Percentiles rank a stretch among this genome's conserved stretches.
Evolutionary conservation across 2,888 invertebrate species (phyloP).

Genomic region (Nesidiocoris tenuis): DNA sequence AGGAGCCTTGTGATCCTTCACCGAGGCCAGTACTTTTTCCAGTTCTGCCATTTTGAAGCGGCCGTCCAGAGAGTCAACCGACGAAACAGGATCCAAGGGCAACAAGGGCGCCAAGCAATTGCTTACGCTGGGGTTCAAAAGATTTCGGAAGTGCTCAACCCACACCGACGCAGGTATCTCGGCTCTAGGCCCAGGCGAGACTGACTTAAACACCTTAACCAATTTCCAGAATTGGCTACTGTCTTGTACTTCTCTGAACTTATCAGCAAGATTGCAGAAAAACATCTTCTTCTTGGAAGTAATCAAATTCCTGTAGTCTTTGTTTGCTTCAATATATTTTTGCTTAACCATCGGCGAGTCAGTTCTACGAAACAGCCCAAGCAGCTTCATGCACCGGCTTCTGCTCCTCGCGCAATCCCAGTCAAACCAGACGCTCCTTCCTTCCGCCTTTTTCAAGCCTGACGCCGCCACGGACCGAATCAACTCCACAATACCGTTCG

Average conservation of each 20-base stretch:
- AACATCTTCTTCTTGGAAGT: slow-evolving; percentile 1
- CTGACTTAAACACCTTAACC: slow-evolving; percentile 1
- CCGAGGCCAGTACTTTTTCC: neutral
- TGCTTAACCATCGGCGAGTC: neutral
- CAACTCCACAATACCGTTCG: neutral
- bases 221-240: slow-evolving; percentile 16
- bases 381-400: slow-evolving; percentile 3
- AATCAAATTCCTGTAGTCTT: neutral
- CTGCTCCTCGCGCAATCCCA: slow-evolving; percentile 9
- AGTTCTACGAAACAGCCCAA: slow-evolving; percentile 8
- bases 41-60: neutral
- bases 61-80: neutral
- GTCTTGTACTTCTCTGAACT: neutral
- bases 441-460: neutral
- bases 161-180: neutral
- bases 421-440: slow-evolving; percentile 21
- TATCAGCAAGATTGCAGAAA: neutral
- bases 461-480: neutral
- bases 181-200: neutral
- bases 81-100: neutral
- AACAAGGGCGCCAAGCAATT: neutral
- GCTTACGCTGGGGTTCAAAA: slow-evolving; percentile 5
- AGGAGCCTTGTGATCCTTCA: slow-evolving; percentile 2
- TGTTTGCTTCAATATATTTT: neutral
- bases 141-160: neutral